Conservation (phyloP, 1,140 invertebrate genomes). For the Cyrtorhinus lividipennis region DNA sequence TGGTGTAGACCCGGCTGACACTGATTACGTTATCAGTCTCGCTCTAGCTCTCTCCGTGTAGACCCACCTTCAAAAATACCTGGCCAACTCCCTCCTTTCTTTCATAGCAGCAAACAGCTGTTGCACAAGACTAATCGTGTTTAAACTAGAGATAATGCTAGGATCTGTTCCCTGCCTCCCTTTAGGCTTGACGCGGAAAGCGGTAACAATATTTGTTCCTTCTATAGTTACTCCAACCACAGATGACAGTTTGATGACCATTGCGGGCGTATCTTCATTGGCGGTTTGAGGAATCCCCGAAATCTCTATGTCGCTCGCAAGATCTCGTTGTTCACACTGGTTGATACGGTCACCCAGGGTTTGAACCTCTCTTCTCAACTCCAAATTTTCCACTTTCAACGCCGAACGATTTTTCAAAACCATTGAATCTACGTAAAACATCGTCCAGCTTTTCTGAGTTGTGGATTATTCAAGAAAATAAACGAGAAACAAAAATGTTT, state of each 20-base stretch:
- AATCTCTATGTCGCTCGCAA: neutral
- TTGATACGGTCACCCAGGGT: neutral
- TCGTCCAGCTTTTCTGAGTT: too few relatives aligned
- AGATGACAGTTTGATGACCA: neutral
- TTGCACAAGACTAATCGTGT: too few relatives aligned
- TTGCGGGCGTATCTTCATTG: neutral
- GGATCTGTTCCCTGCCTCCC: neutral
- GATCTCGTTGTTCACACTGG: neutral
- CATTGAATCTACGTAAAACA: too few relatives aligned
- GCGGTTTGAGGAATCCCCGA: neutral
- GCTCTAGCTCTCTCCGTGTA: too few relatives aligned
- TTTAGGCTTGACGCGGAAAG: neutral
- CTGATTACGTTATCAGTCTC: too few relatives aligned
- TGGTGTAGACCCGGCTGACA: too few relatives aligned
- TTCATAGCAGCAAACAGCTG: neutral
- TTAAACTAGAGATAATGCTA: too few relatives aligned
- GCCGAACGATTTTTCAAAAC: too few relatives aligned
- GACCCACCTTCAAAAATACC: too few relatives aligned
- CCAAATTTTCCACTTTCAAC: neutral
- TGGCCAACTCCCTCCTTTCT: neutral
- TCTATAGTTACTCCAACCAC: neutral
- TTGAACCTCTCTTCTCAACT: neutral
- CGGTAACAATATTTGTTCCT: neutral
- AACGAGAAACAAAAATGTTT: too few relatives aligned
- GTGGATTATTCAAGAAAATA: too few relatives aligned